These are phyloP conservation scores for Virgularia gustaviana DNA, from an alignment of 92 coral and sea anemone species.

Conservation along the genomic window DNA sequence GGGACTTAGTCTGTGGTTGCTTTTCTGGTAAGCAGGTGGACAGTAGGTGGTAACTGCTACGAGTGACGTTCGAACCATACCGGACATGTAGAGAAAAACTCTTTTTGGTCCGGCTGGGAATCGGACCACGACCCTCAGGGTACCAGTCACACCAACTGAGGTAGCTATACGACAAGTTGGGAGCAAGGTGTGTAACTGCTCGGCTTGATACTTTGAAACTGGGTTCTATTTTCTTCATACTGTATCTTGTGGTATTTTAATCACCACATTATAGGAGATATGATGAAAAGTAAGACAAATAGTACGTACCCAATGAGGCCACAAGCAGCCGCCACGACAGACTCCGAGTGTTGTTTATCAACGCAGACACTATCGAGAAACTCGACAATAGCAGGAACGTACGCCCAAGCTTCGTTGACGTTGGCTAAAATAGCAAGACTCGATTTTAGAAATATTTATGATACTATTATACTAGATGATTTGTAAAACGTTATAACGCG, in stretches of 20 bases:
- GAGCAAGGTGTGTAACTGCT: neutral
- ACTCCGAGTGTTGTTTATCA: conserved; percentile 88
- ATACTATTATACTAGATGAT: neutral
- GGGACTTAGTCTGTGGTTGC: no score
- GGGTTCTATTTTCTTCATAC: neutral
- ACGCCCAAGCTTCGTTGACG: conserved; percentile 55
- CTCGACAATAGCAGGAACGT: conserved; percentile 57
- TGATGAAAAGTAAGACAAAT: neutral
- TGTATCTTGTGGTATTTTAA: neutral
- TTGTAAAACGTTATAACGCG: neutral
- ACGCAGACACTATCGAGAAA: conserved; percentile 70
- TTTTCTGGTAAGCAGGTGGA: no score
- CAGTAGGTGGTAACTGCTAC: no score
- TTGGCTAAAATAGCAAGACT: conserved; percentile 49
- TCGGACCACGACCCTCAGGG: no score
- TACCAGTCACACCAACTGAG: no score
- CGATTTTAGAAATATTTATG: neutral
- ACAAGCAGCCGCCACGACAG: conserved; percentile 81
- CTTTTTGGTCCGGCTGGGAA: no score
- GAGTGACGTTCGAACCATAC: no score
- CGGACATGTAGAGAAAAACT: no score
- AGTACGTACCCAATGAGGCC: conserved; percentile 87
- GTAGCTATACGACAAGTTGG: no score
- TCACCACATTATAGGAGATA: neutral
- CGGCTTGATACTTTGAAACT: neutral